Conservation (phyloP, 2,797 vertebrate species). For the Tragelaphus oryx region DNA sequence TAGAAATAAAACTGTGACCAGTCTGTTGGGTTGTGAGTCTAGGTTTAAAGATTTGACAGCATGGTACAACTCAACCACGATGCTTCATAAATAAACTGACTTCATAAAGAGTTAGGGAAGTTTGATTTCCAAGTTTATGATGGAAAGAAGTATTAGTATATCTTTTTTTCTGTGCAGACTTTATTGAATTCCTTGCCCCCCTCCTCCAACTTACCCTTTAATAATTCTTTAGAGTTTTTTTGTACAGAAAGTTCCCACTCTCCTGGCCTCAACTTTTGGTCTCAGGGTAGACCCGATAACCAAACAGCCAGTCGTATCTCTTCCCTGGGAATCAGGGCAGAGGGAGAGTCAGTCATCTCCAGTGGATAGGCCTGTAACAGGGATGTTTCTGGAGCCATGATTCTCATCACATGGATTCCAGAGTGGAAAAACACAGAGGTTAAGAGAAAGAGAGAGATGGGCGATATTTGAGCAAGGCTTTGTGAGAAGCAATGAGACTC, state of each 20-base stretch:
- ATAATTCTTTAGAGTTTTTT: background rate
- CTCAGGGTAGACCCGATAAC: background rate
- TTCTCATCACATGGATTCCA: background rate
- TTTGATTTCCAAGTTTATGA: constrained; percentile 9
- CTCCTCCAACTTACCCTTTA: background rate
- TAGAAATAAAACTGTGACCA: background rate
- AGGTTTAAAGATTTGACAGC: background rate
- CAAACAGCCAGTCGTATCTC: background rate
- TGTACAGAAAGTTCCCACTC: background rate
- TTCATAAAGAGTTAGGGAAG: background rate
- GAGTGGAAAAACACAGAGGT: background rate
- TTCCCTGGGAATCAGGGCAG: background rate
- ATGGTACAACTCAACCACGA: background rate
- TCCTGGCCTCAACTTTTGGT: background rate
- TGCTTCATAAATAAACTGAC: background rate
- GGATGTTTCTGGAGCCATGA: background rate
- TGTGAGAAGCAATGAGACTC: background rate
- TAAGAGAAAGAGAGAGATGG: background rate
- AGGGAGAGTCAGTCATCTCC: background rate
- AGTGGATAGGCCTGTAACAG: background rate
- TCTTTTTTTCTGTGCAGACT: background rate
- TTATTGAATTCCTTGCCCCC: background rate
- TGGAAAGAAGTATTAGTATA: background rate
- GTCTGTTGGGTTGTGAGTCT: background rate
- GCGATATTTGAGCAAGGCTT: background rate